Evolutionary conservation across 2,113 vertebrate genomes (phyloP).

Genomic region (Azemiops feae): DNA sequence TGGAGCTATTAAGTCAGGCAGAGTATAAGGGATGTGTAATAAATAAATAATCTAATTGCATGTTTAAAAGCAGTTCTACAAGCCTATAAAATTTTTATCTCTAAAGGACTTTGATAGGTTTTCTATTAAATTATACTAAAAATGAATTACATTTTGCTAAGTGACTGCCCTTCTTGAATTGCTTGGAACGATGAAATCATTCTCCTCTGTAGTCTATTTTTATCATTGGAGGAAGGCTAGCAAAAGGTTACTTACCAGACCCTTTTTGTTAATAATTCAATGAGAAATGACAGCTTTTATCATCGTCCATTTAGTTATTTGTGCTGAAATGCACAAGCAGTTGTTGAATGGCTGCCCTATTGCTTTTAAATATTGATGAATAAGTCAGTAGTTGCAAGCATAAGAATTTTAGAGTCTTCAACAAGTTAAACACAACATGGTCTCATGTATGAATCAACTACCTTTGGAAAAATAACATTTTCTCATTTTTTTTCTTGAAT

Average conservation of each 20-base stretch:
- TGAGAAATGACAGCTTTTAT: background rate
- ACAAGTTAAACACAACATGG: background rate
- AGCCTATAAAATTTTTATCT: background rate
- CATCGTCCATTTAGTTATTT: background rate
- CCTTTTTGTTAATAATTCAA: conserved; percentile 8
- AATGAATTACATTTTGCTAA: background rate
- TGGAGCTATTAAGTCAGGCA: background rate
- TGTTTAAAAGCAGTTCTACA: background rate
- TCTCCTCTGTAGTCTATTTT: background rate
- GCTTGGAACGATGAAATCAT: background rate
- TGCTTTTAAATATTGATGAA: conserved; percentile 15
- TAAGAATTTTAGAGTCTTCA: background rate
- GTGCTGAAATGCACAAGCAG: background rate
- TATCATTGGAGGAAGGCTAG: background rate
- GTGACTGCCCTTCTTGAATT: conserved; percentile 1
- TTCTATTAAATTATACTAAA: background rate
- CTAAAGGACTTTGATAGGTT: background rate
- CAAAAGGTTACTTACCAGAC: background rate
- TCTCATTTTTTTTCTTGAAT: background rate
- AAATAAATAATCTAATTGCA: background rate
- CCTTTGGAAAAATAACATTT: background rate
- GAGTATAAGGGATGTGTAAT: background rate
- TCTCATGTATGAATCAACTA: background rate
- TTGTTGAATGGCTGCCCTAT: background rate
- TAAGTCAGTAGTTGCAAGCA: background rate